Percentiles rank a stretch among this genome's conserved stretches.
Evolutionary conservation across 2,797 vertebrate genomes (phyloP).

Genomic region (Pogonophryne albipinna): DNA sequence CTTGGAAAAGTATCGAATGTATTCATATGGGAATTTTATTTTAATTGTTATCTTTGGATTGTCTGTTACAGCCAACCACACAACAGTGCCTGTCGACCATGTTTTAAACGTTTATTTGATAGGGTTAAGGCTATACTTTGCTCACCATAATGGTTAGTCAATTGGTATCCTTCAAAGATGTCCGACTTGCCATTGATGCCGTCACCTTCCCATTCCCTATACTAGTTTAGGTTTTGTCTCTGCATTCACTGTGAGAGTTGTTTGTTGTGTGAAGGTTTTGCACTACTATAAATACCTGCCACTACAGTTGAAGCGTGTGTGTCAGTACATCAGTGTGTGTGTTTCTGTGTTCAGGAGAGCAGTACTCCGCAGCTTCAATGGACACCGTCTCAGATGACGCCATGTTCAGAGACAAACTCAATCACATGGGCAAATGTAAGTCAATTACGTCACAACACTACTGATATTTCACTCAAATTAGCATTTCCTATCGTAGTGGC

Average conservation of each 20-base stretch:
- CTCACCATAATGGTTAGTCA: too few species aligned
- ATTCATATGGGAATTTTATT: too few species aligned
- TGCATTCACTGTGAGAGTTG: conserved; percentile 42
- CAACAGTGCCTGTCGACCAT: too few species aligned
- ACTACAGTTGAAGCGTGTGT: conserved; percentile 7
- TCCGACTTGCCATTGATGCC: too few species aligned
- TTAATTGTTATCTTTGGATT: too few species aligned
- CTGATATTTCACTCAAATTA: neutral
- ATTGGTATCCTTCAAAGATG: too few species aligned
- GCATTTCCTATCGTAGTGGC: neutral
- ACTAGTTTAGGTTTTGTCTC: conserved; percentile 25
- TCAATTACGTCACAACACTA: conserved; percentile 10
- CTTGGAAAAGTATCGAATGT: too few species aligned
- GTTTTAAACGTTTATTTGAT: too few species aligned
- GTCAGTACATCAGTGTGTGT: conserved; percentile 15
- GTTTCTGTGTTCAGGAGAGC: conserved; percentile 80
- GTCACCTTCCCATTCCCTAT: neutral
- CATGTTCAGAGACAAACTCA: conserved; percentile 97
- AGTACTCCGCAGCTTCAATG: conserved; percentile 78
- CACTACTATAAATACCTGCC: conserved; percentile 18
- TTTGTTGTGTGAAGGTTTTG: conserved; percentile 25
- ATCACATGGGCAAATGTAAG: conserved; percentile 99
- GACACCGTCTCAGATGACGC: conserved; percentile 94
- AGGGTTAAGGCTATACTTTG: too few species aligned
- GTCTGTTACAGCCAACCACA: too few species aligned